These are phyloP conservation scores for Edolisoma coerulescens DNA, from an alignment of 2,113 vertebrate genomes.

Conservation along the genomic window DNA sequence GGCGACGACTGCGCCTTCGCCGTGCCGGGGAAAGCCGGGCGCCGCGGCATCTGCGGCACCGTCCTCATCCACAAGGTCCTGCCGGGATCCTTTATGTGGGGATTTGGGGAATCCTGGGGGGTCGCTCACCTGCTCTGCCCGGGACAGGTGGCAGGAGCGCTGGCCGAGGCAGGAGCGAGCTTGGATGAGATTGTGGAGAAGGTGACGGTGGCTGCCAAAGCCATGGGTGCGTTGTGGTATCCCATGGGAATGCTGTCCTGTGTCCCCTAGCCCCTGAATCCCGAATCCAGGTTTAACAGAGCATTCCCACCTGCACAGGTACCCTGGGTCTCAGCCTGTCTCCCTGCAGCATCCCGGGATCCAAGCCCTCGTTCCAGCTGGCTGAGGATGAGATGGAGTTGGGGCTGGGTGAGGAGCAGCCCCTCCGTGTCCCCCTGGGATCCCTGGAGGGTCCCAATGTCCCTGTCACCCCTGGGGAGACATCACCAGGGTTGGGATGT, in stretches of 20 bases:
- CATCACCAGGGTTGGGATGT: background rate
- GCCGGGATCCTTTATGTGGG: fast-evolving
- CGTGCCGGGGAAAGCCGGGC: slow-evolving; percentile 80
- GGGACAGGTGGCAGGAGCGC: slow-evolving; percentile 86
- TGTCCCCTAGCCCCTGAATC: too few species aligned
- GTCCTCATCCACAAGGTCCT: slow-evolving; percentile 87
- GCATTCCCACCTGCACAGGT: slow-evolving; percentile 55
- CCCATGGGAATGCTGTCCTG: background rate
- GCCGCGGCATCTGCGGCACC: slow-evolving; percentile 89
- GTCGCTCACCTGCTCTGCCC: fast-evolving
- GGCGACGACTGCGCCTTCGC: slow-evolving; percentile 89
- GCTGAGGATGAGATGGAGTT: slow-evolving; percentile 86
- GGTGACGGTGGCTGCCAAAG: slow-evolving; percentile 63
- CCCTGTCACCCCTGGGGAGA: background rate
- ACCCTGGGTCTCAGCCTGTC: slow-evolving; percentile 90
- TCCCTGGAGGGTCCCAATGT: fast-evolving
- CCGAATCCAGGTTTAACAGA: background rate
- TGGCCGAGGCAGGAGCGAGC: slow-evolving; percentile 83
- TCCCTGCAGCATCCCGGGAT: slow-evolving; percentile 90
- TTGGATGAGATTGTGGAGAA: slow-evolving; percentile 78
- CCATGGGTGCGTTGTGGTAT: slow-evolving; percentile 72
- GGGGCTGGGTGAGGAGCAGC: slow-evolving; percentile 82
- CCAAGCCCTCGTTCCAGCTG: slow-evolving; percentile 84
- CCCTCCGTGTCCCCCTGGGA: fast-evolving
- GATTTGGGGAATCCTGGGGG: background rate